Conservation (phyloP, 2,888 invertebrate genomes). For the Campopleginae sp. region DNA sequence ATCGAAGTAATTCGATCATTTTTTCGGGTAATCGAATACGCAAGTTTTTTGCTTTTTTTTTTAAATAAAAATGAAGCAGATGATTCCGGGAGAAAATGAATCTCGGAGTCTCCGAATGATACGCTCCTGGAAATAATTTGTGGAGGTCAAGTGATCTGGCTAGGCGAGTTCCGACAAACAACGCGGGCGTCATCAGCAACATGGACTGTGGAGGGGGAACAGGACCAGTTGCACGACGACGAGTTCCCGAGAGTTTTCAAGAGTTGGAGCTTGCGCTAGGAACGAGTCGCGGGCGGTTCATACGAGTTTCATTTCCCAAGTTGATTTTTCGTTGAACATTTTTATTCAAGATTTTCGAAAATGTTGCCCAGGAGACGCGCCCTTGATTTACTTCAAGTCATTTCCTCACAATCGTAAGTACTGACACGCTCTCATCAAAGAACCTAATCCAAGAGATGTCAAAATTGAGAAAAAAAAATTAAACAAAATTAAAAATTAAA, state of each 20-base stretch:
- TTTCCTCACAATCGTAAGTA: slow-evolving; percentile 89
- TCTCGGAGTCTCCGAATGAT: slow-evolving; percentile 20
- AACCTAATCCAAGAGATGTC: not conserved
- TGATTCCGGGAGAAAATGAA: not conserved
- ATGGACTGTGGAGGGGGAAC: slow-evolving; percentile 49
- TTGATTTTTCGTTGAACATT: not conserved
- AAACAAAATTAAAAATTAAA: not conserved
- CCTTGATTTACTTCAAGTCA: slow-evolving; percentile 88
- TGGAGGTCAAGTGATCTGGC: slow-evolving; percentile 32
- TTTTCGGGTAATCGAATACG: not conserved
- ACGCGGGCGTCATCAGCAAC: slow-evolving; percentile 57
- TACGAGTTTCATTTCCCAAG: slow-evolving; percentile 34
- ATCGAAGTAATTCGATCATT: not conserved
- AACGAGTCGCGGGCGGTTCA: slow-evolving; percentile 19
- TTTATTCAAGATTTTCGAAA: slow-evolving; percentile 43
- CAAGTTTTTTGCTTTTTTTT: too few relatives aligned
- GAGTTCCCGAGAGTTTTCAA: slow-evolving; percentile 28
- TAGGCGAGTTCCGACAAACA: slow-evolving; percentile 59
- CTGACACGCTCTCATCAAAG: slow-evolving; percentile 35
- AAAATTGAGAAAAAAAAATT: too few relatives aligned
- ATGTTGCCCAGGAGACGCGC: slow-evolving; percentile 87
- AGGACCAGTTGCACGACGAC: slow-evolving; percentile 48
- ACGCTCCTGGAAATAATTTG: slow-evolving; percentile 57
- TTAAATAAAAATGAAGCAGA: not conserved
- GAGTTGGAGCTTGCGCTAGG: slow-evolving; percentile 31